phyloP scores from a whole-genome alignment of 2,888 invertebrate genomes.

The Troglohyphantes excavatus region DNA sequence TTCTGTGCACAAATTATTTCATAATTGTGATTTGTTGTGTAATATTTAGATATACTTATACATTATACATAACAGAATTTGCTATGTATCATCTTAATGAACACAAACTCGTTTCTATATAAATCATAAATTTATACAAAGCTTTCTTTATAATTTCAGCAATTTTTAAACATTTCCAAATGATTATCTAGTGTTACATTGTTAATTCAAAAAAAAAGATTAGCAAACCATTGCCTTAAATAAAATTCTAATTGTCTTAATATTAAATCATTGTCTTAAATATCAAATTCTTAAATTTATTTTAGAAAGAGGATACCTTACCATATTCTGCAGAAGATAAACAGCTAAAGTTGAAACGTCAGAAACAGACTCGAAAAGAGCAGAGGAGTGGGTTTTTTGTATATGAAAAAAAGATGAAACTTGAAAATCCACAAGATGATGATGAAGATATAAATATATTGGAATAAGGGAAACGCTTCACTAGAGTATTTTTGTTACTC shows the following conservation, averaged over 20 bases:
- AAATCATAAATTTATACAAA: too few relatives aligned
- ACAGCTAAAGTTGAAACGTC: conserved; percentile 79
- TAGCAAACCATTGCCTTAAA: too few relatives aligned
- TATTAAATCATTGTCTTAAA: background rate
- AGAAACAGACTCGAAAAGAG: conserved; percentile 81
- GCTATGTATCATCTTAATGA: too few relatives aligned
- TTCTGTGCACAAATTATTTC: too few relatives aligned
- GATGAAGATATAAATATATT: conserved; percentile 79
- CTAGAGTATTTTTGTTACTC: conserved; percentile 14
- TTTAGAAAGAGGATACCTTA: conserved; percentile 30
- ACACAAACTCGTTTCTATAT: too few relatives aligned
- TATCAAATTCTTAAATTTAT: background rate
- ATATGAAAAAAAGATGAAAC: conserved; percentile 80
- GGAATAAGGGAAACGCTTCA: conserved; percentile 36
- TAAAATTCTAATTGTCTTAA: background rate
- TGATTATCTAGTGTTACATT: too few relatives aligned
- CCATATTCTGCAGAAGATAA: conserved; percentile 75
- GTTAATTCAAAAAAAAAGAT: too few relatives aligned
- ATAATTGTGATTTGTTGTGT: too few relatives aligned
- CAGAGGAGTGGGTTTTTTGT: conserved; percentile 81
- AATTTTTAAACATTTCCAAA: too few relatives aligned
- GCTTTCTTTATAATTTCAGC: too few relatives aligned
- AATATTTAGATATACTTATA: too few relatives aligned
- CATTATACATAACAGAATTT: too few relatives aligned
- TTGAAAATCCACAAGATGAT: conserved; percentile 65